Base-by-base conservation (phyloP, 2,797 vertebrate genomes). In the Lagorchestes hirsutus region DNA sequence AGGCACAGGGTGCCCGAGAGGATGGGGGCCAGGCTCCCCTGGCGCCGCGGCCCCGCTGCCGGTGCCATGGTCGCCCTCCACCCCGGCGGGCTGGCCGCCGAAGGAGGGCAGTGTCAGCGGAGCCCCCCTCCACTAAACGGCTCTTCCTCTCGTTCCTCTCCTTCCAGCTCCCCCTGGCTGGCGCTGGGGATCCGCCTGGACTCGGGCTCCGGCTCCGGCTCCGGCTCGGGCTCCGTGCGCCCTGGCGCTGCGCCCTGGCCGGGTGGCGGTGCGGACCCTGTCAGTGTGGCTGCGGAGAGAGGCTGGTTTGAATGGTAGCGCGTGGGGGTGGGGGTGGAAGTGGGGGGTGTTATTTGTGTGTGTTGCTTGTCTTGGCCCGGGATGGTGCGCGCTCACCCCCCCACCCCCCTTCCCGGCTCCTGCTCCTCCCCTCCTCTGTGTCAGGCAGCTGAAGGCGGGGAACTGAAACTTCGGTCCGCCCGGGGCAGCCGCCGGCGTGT, bases 1-100 rank as follows among this genome's bases (percentile, higher is more conserved):
- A 98, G 94, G 67, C 92, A 97, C 97, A 97, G 97, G 96, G 97
- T 96, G 95, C 95, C 46, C 1, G 95, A 14, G 52, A 98, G 87
- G 92, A 98, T 52, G 31, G 59, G 59, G 91, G 93, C 96, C 95
- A 93, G 62, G n/a, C 82, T 46, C 54, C 96, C 93, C 5, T 28
- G 67, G 91, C 12, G 10, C 91, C 27, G 0, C 54, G 46, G 90
- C 92, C 50, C 94, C 90, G 14, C 93, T 1, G 12, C 95, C 56
- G 62, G 57, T 46, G 95, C 96, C 98, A 98, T 98, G 40, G 56
- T 57, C 55, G 46, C 54, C 59, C n/a, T 40, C 16, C 24, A n/a
- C 11, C 18, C 82, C 93, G 28, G 14, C 12, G 54, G 24, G 12
- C 92, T 3, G 92, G 4, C n/a, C 3, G 0, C 31, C 57, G 92